A percentile compares a stretch with the other conserved stretches of the same genome.
Conservation (phyloP, 2,888 invertebrate genomes). For the Nudaria mundana region DNA sequence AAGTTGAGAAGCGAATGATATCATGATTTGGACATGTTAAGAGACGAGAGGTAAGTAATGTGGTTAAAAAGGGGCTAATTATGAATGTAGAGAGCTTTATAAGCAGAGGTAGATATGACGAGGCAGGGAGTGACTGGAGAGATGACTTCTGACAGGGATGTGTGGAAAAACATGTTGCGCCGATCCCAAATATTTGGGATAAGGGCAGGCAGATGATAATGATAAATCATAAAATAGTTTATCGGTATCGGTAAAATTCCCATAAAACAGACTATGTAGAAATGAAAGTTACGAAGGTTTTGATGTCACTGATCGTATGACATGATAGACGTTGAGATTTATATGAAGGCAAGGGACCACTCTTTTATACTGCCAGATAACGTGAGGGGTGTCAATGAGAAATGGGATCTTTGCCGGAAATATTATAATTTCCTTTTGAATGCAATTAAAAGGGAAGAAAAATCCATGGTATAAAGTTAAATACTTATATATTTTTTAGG, state of each 20-base stretch:
- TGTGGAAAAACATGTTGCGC: no score
- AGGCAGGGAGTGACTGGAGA: no score
- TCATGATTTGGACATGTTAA: no score
- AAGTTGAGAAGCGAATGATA: no score
- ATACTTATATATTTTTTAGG: background rate
- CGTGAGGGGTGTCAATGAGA: constrained; percentile 20
- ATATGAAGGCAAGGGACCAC: constrained; percentile 11
- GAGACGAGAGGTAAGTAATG: no score
- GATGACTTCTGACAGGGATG: no score
- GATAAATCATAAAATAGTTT: no score
- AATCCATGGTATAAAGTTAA: background rate
- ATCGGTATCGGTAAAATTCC: background rate
- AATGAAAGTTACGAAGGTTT: constrained; percentile 24
- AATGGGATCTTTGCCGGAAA: constrained; percentile 12
- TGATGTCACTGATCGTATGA: constrained; percentile 21
- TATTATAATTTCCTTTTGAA: constrained; percentile 20
- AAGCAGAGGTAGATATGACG: no score
- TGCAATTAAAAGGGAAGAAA: background rate
- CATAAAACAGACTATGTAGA: background rate
- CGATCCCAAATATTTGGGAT: no score
- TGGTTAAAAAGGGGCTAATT: no score
- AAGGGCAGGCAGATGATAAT: no score
- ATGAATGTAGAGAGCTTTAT: no score
- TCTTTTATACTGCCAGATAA: constrained; percentile 16
- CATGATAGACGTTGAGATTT: constrained; percentile 25